Base-by-base conservation (phyloP, 1,140 invertebrate genomes). In the Condylostylus longicornis region DNA sequence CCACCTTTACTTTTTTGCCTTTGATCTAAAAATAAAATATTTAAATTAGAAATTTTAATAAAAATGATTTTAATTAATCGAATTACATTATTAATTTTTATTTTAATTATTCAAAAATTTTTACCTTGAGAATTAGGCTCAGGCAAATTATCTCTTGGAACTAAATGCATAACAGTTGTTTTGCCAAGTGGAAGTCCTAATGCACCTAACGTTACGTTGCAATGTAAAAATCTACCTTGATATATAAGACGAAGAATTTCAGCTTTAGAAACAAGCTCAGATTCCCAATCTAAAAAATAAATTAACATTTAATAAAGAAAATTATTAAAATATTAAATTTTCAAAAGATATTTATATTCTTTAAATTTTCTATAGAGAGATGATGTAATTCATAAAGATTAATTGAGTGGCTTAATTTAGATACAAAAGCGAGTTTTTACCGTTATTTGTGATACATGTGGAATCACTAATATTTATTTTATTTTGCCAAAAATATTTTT, bases 151-250 rank as follows among this genome's bases (percentile, higher is more conserved):
- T 98, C 95, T 66, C 95, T 76, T 46, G 94, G 90, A 56, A 98
- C 93, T 49, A 98, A 77, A 73, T 98, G 95, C 95, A 98, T 98
- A 53, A 98, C 95, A 58, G 91, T 95, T 47, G 93, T 97, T 68
- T 91, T 93, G 48, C 90, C 91, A 49, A 86, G 77, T 43, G 90
- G 89, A 61, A 98, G 75, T 54, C 90, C 90, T 52, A 98, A 74
- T 47, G 94, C 94, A 60, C 88, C 89, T 55, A 97, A 74, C 48
- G 93, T 98, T 50, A 98, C 94, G 70, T 96, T 98, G 66, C 93
- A 95, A 72, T 98, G 94, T 53, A 98, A 72, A 74, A 98, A 98
- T 50, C 94, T 76, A 43, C 95, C 95, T 71, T 98, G 95, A 71
- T 98, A 98, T 61, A 98, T 98, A 56, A 98, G 77, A 57, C 95